Evolutionary conservation across 2,888 invertebrate species (phyloP).

Genomic region (Dasypolia templi): DNA sequence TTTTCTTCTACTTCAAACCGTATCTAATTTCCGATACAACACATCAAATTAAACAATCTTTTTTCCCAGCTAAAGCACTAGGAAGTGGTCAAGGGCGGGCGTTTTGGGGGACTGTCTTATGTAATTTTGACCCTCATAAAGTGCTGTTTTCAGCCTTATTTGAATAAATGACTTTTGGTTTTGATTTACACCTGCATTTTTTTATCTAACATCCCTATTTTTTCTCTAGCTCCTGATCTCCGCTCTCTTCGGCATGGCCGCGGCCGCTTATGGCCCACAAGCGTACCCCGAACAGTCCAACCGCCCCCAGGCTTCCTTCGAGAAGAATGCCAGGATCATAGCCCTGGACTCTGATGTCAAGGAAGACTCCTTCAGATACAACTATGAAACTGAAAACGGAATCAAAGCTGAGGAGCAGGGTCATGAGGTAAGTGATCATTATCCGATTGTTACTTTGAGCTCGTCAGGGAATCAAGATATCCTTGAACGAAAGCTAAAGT

Average conservation of each 20-base stretch:
- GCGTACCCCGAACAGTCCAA: slow-evolving; percentile 83
- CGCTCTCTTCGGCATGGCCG: slow-evolving; percentile 82
- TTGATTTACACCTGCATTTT: not conserved
- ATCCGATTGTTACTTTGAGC: not conserved
- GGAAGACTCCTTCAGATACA: slow-evolving; percentile 87
- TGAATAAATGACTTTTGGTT: not conserved
- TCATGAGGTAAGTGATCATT: slow-evolving; percentile 78
- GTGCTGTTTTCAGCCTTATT: not conserved
- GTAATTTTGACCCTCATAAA: not conserved
- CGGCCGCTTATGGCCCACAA: slow-evolving; percentile 78
- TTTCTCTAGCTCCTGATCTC: slow-evolving; percentile 80
- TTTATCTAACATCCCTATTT: not conserved
- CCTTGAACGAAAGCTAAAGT: no score
- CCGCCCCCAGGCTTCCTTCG: slow-evolving; percentile 83
- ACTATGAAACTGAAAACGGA: slow-evolving; percentile 87
- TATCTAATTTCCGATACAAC: not conserved
- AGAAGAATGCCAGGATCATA: slow-evolving; percentile 84
- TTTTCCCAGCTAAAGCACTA: not conserved
- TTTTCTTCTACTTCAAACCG: not conserved
- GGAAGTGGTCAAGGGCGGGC: not conserved
- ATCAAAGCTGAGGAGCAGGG: slow-evolving; percentile 88
- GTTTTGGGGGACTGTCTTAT: not conserved
- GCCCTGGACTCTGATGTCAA: slow-evolving; percentile 84
- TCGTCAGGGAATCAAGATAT: not conserved
- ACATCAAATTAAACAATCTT: not conserved